phyloP scores from a whole-genome alignment of 2,113 vertebrate species.

The Coreoperca whiteheadi region DNA sequence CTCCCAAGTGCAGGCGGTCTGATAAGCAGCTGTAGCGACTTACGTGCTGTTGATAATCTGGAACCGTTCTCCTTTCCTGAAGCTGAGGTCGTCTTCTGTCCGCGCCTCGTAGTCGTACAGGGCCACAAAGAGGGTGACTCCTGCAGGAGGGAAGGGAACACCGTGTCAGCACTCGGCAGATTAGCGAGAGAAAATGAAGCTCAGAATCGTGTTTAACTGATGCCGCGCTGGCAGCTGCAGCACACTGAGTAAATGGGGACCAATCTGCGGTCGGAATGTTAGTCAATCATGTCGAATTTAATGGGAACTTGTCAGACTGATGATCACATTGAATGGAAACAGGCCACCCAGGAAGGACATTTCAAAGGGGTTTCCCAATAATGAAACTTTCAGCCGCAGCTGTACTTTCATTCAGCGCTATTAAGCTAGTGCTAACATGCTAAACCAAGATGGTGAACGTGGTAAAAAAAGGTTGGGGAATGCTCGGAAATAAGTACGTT shows the following conservation, averaged over 20 bases:
- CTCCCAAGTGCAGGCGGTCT: background rate
- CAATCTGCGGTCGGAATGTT: background rate
- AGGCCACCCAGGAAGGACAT: background rate
- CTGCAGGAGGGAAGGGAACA: constrained; percentile 77
- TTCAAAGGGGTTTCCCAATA: background rate
- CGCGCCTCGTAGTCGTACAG: constrained; percentile 98
- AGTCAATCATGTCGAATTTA: background rate
- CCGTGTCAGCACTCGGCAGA: constrained; percentile 45
- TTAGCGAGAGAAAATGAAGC: constrained; percentile 35
- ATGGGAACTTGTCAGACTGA: background rate
- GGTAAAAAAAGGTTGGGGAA: background rate
- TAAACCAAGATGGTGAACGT: background rate
- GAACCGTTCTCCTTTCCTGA: constrained; percentile 97
- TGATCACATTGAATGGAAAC: background rate
- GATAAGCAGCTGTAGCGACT: constrained; percentile 78
- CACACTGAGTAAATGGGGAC: background rate
- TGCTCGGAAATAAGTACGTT: background rate
- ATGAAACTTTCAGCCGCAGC: background rate
- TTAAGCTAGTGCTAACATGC: background rate
- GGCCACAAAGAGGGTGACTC: constrained; percentile 97
- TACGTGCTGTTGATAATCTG: constrained; percentile 99
- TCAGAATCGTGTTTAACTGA: background rate
- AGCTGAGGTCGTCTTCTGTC: constrained; percentile 97
- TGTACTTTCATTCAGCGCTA: background rate
- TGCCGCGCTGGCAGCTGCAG: background rate